A percentile compares a stretch with the other conserved stretches of the same genome.
phyloP scores from a whole-genome alignment of 2,113 vertebrate species.

The Gulo gulo region DNA sequence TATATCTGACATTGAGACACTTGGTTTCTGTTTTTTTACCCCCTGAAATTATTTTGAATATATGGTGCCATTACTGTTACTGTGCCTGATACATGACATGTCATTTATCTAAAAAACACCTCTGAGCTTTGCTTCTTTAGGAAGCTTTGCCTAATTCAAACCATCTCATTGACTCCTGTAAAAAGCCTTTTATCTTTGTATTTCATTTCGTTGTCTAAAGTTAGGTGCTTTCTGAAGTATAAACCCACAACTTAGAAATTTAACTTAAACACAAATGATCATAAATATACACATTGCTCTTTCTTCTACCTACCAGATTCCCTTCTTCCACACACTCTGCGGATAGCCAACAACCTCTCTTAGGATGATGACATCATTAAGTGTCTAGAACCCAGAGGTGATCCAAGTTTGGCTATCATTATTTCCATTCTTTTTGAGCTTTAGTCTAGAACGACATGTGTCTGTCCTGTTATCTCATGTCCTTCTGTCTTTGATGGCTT shows the following conservation, averaged over 20 bases:
- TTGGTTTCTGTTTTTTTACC: neutral
- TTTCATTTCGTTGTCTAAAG: neutral
- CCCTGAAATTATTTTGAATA: neutral
- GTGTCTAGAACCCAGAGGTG: neutral
- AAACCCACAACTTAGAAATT: neutral
- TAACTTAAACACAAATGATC: neutral
- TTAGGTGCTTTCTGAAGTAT: constrained; percentile 16
- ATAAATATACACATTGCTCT: neutral
- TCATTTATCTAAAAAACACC: neutral
- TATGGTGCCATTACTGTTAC: neutral
- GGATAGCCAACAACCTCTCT: neutral
- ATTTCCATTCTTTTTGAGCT: neutral
- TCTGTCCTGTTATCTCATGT: neutral
- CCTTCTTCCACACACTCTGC: neutral
- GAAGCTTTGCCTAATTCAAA: constrained; percentile 1
- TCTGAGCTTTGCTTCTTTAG: constrained; percentile 23
- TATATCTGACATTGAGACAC: neutral
- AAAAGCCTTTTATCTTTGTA: neutral
- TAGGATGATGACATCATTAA: neutral
- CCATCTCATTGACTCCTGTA: neutral
- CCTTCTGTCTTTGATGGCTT: neutral
- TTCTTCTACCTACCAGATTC: neutral
- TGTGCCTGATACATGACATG: neutral
- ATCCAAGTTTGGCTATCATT: neutral
- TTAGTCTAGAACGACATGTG: neutral